Evolutionary conservation across 2,888 invertebrate species (phyloP), one percentile per base, ranked within the genome.

Genomic region (Leuctra nigra): DNA sequence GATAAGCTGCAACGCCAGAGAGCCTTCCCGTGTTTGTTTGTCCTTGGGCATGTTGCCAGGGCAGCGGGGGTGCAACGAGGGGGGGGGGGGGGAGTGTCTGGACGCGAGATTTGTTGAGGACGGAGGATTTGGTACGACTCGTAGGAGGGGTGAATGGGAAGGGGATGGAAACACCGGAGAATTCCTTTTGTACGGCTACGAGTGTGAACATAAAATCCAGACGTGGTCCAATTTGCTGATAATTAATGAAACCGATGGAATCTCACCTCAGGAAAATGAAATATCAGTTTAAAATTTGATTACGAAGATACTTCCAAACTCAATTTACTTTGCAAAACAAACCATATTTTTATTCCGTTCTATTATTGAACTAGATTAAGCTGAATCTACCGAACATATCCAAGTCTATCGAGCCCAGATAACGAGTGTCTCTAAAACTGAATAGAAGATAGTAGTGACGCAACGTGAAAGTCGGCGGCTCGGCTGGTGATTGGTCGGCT

Each of bases 1-100:
- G 59, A 59, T 59, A 59, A 61, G 61, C 61, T 55, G 24, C 54
- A 39, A 47, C 55, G 35, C 53, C 55, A 60, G 58, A 61, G 56
- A 59, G 61, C 61, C 56, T 61, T 61, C 58, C 54, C 59, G 44
- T 61, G 61, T 61, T 59, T 58, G 59, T 58, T 58, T 58, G 61
- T 58, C 50, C 56, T 56, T 54, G 58, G 61, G 59, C 61, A 46
- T 33, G 54, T 58, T 56, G 61, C 59, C 61, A 59, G 48, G 18
- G 41, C 38, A 25, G 14, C 25, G 39, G 22, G 38, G 53, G 53
- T 11, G 20, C 23, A 44, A 14, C 33, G 25, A 23, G 24, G 44
- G 23, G 44, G 23, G 22, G 33, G 23, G 48, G 56, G 50, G 16
- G 18, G 50, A 54, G 44, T 54, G 55, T 55, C 47, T 36, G 55